Evolutionary conservation across 2,797 vertebrate species (phyloP).

Genomic region (Sciurus carolinensis): DNA sequence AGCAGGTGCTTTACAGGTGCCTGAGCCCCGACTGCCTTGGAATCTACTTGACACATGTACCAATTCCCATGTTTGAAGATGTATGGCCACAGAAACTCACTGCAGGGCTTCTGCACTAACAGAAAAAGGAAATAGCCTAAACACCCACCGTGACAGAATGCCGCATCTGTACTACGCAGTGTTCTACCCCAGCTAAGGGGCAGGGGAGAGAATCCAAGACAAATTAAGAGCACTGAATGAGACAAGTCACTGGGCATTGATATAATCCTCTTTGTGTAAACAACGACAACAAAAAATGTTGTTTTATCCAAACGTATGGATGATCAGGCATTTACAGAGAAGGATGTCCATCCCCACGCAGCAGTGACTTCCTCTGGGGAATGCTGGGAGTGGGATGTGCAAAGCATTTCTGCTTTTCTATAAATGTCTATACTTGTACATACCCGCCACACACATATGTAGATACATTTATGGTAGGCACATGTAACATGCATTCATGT

Average conservation of each 20-base stretch:
- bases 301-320: too few relatives aligned
- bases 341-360: background rate
- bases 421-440: background rate
- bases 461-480: background rate
- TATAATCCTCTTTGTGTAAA: background rate
- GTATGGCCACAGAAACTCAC: background rate
- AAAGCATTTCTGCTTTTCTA: constrained; percentile 1
- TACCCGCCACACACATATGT: background rate
- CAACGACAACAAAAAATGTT: background rate
- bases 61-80: background rate
- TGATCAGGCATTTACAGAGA: background rate
- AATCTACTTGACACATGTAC: background rate
- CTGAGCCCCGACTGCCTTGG: background rate
- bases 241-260: background rate
- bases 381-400: background rate
- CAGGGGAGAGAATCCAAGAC: constrained; percentile 35
- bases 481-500: background rate
- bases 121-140: background rate
- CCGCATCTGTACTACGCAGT: background rate
- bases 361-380: background rate
- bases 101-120: background rate
- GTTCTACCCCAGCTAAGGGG: background rate
- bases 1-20: background rate
- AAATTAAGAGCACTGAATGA: background rate
- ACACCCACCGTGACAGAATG: background rate